Evolutionary conservation across 2,888 invertebrate species (phyloP).

Genomic region (Tenthredo livida): DNA sequence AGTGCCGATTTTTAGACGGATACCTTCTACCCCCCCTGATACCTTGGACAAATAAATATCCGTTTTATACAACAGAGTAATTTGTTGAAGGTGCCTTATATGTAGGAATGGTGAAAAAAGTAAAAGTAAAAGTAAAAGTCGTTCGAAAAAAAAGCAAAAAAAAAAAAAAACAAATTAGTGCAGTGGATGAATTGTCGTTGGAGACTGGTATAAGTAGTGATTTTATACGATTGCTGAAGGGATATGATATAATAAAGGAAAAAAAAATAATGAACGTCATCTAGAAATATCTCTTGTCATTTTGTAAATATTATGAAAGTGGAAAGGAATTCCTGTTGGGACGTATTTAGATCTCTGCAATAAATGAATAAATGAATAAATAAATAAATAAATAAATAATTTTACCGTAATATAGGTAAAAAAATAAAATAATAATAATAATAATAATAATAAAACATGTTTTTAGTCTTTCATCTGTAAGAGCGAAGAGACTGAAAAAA

Average conservation of each 20-base stretch:
- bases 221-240: constrained; percentile 61
- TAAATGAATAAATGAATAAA: constrained; percentile 60
- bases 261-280: constrained; percentile 51
- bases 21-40: neutral
- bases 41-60: neutral
- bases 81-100: constrained; percentile 78
- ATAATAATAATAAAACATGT: constrained; percentile 3
- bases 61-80: constrained; percentile 69
- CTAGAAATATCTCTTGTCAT: constrained; percentile 56
- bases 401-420: constrained; percentile 59
- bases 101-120: constrained; percentile 64
- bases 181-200: constrained; percentile 63
- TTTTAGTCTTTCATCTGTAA: constrained; percentile 39
- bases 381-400: constrained; percentile 64
- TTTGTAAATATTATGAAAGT: constrained; percentile 70
- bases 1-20: constrained; percentile 46
- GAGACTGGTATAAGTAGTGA: constrained; percentile 61
- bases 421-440: too few species aligned
- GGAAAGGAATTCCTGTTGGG: constrained; percentile 59
- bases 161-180: constrained; percentile 62
- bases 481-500: neutral
- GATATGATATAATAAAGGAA: neutral
- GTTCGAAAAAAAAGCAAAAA: constrained; percentile 63
- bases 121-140: constrained; percentile 16
- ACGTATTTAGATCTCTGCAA: constrained; percentile 68